phyloP scores from a whole-genome alignment of 2,888 invertebrate genomes.

The Cataglyphis altisquamis region DNA sequence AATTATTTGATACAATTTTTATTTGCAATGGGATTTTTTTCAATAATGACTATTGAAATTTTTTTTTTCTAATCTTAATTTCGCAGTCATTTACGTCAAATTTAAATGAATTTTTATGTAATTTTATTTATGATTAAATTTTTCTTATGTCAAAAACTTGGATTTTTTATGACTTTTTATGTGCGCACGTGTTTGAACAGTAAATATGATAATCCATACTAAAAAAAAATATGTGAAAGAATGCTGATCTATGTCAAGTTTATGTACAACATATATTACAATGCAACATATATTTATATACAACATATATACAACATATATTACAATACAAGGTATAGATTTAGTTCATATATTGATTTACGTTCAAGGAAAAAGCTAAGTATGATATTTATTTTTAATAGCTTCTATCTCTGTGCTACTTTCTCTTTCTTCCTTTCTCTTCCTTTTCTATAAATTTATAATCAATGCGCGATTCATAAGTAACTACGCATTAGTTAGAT shows the following conservation, averaged over 20 bases:
- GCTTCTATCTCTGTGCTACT: background rate
- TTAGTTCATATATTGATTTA: slow-evolving; percentile 10
- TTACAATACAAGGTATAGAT: background rate
- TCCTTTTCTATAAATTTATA: slow-evolving; percentile 19
- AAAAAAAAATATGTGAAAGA: background rate
- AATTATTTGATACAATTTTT: background rate
- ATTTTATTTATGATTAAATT: background rate
- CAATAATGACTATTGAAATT: background rate
- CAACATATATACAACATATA: background rate
- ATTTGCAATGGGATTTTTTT: background rate
- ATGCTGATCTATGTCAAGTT: background rate
- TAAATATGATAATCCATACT: background rate
- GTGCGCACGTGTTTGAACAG: background rate
- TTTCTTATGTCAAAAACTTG: background rate
- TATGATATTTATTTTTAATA: slow-evolving; percentile 16
- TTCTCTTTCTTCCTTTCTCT: background rate
- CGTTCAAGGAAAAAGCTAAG: background rate
- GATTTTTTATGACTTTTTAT: background rate
- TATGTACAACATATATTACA: background rate
- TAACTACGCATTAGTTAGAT: background rate
- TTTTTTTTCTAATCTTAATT: background rate
- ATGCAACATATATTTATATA: background rate
- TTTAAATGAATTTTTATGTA: background rate
- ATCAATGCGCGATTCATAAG: background rate
- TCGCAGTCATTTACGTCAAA: background rate